Evolutionary conservation across 1,140 invertebrate genomes (phyloP), one percentile per base, ranked within the genome.

Genomic region (Hylaeus volcanicus): DNA sequence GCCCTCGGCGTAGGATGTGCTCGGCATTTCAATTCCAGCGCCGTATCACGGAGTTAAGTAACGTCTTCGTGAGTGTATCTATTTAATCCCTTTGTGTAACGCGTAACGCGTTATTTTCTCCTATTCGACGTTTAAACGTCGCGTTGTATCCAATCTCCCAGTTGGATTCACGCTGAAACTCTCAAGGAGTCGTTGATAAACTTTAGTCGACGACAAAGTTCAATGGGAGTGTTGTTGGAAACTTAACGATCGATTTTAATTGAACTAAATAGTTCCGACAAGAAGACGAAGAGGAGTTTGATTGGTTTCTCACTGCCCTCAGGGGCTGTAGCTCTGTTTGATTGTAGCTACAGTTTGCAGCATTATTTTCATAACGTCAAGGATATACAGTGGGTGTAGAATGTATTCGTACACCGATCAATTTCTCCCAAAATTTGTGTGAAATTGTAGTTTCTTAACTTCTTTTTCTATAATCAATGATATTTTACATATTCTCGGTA

Each of bases 201-300:
- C 12, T 65, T 68, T 26, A 55, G 3, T 45, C 12, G 6, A n/a
- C 48, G 48, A 77, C 39, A 15, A 63, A 48, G 56, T 70, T 70
- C 43, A 60, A 60, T 37, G 66, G 70, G 75, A 2, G 26, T 1
- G 43, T 76, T 12, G 64, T 51, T 69, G 15, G 43, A 60, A 39
- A 6, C 12, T 77, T 70, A 77, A 77, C 55, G 15, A 61, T 53
- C 75, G 43, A 60, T 61, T 61, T 63, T 51, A 70, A 77, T 70
- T 60, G 75, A 68, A 11, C 5, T 51, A 51, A 70, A 68, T 53
- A 61, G 65, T 61, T 45, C 45, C 48, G 11, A 14, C 8, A 41
- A 15, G 48, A 37, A 12, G 8, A n/a, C 15, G 14, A 8, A 58
- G 2, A 48, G 2, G n/a, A 1, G 26, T 2, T 43, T 43, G 14